Evolutionary conservation across 2,113 vertebrate genomes (phyloP).

Genomic region (Argyrosomus japonicus): DNA sequence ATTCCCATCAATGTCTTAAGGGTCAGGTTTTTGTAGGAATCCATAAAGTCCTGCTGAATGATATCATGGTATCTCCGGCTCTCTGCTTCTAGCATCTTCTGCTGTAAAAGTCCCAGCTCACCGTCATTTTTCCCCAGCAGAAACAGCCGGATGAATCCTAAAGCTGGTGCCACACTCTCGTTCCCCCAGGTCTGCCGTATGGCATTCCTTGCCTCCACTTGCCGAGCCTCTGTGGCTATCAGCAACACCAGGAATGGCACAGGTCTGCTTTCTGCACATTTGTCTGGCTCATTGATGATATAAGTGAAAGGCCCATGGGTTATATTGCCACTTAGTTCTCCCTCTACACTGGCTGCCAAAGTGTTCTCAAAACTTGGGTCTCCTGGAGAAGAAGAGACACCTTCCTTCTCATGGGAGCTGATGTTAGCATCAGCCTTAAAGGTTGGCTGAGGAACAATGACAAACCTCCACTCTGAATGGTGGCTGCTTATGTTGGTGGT

Average conservation of each 20-base stretch:
- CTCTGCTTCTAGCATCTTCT: conserved; percentile 89
- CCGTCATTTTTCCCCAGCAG: conserved; percentile 89
- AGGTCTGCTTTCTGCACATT: conserved; percentile 85
- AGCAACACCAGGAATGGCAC: conserved; percentile 92
- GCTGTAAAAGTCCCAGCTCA: conserved; percentile 80
- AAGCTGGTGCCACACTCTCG: conserved; percentile 86
- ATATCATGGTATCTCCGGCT: conserved; percentile 91
- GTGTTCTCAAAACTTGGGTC: conserved; percentile 83
- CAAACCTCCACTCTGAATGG: conserved; percentile 85
- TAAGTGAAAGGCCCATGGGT: conserved; percentile 88
- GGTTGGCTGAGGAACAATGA: conserved; percentile 74
- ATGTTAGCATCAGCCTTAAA: conserved; percentile 79
- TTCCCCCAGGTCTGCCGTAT: conserved; percentile 98
- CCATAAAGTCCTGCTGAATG: conserved; percentile 95
- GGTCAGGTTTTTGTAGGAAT: conserved; percentile 96
- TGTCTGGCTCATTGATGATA: conserved; percentile 90
- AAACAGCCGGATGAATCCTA: conserved; percentile 89
- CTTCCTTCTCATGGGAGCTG: conserved; percentile 82
- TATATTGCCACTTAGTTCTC: conserved; percentile 66
- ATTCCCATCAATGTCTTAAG: conserved; percentile 98
- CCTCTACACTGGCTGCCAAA: conserved; percentile 83
- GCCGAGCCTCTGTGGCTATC: conserved; percentile 91
- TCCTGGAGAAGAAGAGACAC: conserved; percentile 72
- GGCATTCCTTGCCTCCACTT: conserved; percentile 91
- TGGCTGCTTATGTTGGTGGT: conserved; percentile 84